Conservation (phyloP, 2,888 invertebrate genomes). For the Hemithea aestivaria region DNA sequence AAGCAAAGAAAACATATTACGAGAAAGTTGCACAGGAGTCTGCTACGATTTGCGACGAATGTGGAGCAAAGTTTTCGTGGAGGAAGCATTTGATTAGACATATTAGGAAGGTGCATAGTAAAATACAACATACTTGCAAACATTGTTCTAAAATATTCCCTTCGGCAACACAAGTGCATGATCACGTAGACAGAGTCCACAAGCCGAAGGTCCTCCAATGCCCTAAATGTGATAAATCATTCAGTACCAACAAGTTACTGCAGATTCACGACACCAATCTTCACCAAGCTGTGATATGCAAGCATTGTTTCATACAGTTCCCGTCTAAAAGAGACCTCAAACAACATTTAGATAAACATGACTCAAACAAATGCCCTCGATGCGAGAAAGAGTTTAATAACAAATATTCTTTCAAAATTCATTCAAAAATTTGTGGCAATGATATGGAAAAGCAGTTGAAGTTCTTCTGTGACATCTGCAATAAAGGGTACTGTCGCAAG, state of each 20-base stretch:
- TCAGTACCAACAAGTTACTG: constrained; percentile 51
- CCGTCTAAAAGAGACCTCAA: constrained; percentile 49
- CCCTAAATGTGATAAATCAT: constrained; percentile 51
- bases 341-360: constrained; percentile 54
- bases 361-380: constrained; percentile 41
- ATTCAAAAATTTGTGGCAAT: constrained; percentile 51
- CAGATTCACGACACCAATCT: constrained; percentile 45
- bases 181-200: constrained; percentile 53
- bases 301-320: constrained; percentile 50
- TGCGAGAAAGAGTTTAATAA: constrained; percentile 52
- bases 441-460: constrained; percentile 29
- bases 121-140: constrained; percentile 38
- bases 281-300: constrained; percentile 51
- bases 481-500: constrained; percentile 52
- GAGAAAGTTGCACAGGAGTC: constrained; percentile 29
- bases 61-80: constrained; percentile 44
- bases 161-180: constrained; percentile 36
- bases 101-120: constrained; percentile 39
- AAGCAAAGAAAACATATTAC: constrained; percentile 32
- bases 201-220: constrained; percentile 53
- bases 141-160: constrained; percentile 52
- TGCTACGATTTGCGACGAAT: constrained; percentile 46
- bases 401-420: constrained; percentile 46
- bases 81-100: constrained; percentile 40
- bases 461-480: constrained; percentile 61